Conservation (phyloP, 2,797 vertebrate species). For the Ceryle rudis region DNA sequence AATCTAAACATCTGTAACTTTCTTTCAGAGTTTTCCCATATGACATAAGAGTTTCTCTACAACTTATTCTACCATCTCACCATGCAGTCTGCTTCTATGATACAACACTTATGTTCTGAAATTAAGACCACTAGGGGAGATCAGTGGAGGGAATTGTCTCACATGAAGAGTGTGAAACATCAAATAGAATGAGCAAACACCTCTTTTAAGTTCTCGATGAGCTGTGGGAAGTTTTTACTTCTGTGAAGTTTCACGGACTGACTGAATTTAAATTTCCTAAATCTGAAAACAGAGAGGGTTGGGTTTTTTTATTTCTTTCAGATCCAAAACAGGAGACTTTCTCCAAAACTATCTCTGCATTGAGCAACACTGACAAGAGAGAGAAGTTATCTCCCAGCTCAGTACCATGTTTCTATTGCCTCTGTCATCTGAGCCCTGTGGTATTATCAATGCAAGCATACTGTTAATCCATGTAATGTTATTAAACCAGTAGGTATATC, state of each 20-base stretch:
- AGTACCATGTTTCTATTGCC: background rate
- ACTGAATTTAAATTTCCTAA: conserved; percentile 20
- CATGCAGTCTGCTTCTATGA: background rate
- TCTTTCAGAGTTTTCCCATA: background rate
- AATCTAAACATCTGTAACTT: background rate
- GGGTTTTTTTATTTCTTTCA: background rate
- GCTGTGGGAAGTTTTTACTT: conserved; percentile 23
- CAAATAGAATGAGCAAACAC: conserved; percentile 6
- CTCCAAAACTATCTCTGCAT: background rate
- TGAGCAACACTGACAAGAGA: background rate
- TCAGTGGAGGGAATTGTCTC: conserved; percentile 37
- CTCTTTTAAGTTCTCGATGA: conserved; percentile 35
- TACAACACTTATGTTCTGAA: background rate
- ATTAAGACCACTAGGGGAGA: conserved; percentile 41
- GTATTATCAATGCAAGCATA: background rate
- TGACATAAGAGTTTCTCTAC: background rate
- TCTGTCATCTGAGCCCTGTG: background rate
- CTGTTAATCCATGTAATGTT: background rate
- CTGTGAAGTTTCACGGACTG: background rate
- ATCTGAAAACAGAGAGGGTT: background rate
- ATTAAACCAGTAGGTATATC: background rate
- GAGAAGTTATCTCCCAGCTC: background rate
- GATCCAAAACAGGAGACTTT: background rate
- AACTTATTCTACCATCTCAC: background rate
- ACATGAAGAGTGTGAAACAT: conserved; percentile 34